Evolutionary conservation across 2,113 vertebrate species (phyloP), one percentile per base, ranked within the genome.

Genomic region (Alectura lathami): DNA sequence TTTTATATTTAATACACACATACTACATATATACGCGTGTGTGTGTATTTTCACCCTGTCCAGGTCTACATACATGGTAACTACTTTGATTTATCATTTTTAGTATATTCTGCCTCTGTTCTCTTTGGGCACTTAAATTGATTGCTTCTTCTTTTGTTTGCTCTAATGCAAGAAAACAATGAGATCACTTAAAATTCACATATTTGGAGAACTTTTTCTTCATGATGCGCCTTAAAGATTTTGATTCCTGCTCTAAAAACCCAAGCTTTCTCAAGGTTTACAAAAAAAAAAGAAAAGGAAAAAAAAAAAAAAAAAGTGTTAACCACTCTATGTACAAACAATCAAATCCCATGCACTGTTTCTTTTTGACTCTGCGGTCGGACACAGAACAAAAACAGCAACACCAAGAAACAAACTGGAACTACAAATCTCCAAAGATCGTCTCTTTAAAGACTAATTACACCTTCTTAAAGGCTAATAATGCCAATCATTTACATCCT

Each of bases 401-500:
- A 34, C 66, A 88, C 18, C 17, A 11, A 51, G 83, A 91, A 48
- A 82, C 77, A 87, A 94, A 91, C 2, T 68, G 69, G 62, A 86
- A 89, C 18, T 40, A 48, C 40, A 70, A 63, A 29, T 54, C 83
- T 89, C 90, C 76, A 36, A 1, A 79, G 47, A 29, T 3, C 0
- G 34, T 36, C 77, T 56, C 15, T 77, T 84, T 60, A 56, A 57
- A 75, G 47, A n/a, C 83, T 79, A 91, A 86, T 88, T 93, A 78
- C 50, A 15, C 21, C 18, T 81, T 72, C 72, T 82, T 73, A 93
- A 95, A 95, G 73, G 92, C 80, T 76, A 93, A 13, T 9, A 43
- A 30, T 88, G 80, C 64, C 95, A 93, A 43, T 84, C 80, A 92
- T 48, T 86, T 86, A 27, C 11, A 88, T 88, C 59, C 68, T 54